Percentiles rank a stretch among this genome's conserved stretches.
phyloP scores from a whole-genome alignment of 2,888 invertebrate species.

The Polydrusus pterygomalis region DNA sequence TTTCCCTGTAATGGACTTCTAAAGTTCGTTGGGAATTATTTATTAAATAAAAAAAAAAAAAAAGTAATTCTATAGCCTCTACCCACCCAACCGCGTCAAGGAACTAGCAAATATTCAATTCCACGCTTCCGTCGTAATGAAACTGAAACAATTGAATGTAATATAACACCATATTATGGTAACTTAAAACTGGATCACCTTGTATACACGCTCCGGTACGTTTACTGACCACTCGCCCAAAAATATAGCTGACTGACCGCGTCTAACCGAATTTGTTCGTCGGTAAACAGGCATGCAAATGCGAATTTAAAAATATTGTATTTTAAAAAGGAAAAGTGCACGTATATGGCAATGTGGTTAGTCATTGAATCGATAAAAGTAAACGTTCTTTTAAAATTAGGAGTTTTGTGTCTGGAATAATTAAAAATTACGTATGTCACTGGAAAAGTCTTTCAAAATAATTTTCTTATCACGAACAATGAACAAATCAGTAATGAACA shows the following conservation, averaged over 20 bases:
- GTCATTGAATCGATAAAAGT: background rate
- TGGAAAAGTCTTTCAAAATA: too few species aligned
- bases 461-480: too few species aligned
- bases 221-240: conserved; percentile 14
- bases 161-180: background rate
- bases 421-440: too few species aligned
- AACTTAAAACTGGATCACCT: conserved; percentile 20
- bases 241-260: conserved; percentile 20
- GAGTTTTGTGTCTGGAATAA: too few species aligned
- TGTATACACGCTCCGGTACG: conserved; percentile 11
- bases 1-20: too few species aligned
- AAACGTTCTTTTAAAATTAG: background rate
- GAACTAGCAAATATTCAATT: background rate
- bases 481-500: too few species aligned
- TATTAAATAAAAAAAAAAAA: too few species aligned
- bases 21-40: too few species aligned
- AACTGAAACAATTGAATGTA: background rate
- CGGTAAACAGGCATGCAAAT: background rate
- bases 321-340: conserved; percentile 8
- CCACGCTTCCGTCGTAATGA: background rate
- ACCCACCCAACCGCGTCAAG: background rate
- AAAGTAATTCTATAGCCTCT: background rate
- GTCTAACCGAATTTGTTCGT: background rate
- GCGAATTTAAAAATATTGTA: background rate
- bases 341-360: background rate